Percentiles rank a stretch among this genome's conserved stretches.
Evolutionary conservation across 1,140 invertebrate species (phyloP).

Genomic region (Alviniconcha marisindica): DNA sequence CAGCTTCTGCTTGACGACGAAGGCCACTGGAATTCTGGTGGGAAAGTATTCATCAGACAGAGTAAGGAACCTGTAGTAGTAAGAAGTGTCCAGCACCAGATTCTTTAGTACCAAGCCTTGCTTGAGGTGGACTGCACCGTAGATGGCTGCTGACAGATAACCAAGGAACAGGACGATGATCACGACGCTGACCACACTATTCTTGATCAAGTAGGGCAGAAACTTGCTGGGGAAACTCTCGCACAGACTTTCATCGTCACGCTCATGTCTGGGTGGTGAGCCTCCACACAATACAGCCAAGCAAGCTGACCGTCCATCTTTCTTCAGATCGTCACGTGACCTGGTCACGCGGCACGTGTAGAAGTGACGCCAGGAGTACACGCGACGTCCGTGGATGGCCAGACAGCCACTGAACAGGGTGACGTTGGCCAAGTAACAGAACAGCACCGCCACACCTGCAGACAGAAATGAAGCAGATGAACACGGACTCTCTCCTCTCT

Average conservation of each 20-base stretch:
- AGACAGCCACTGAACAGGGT: constrained; percentile 96
- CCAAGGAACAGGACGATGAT: constrained; percentile 87
- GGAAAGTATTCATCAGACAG: constrained; percentile 42
- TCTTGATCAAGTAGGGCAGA: constrained; percentile 42
- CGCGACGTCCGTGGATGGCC: constrained; percentile 91
- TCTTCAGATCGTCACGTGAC: constrained; percentile 19
- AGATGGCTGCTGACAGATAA: constrained; percentile 91
- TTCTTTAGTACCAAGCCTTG: constrained; percentile 88
- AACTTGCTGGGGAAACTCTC: constrained; percentile 39
- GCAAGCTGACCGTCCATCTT: constrained; percentile 26
- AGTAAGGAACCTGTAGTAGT: constrained; percentile 52
- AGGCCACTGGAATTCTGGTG: constrained; percentile 31
- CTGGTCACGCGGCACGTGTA: constrained; percentile 28
- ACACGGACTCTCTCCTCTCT: too few species aligned
- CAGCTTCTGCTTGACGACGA: constrained; percentile 36
- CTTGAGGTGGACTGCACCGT: constrained; percentile 87
- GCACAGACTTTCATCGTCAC: constrained; percentile 37
- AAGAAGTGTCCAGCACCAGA: constrained; percentile 71
- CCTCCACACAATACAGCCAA: constrained; percentile 32
- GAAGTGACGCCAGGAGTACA: constrained; percentile 77
- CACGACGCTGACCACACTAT: constrained; percentile 80
- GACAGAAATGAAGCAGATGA: too few species aligned
- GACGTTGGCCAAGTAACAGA: constrained; percentile 96
- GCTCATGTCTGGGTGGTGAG: neutral
- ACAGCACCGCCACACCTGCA: constrained; percentile 90